These are phyloP conservation scores for Apus apus DNA, from an alignment of 2,113 vertebrate species.

Conservation along the genomic window DNA sequence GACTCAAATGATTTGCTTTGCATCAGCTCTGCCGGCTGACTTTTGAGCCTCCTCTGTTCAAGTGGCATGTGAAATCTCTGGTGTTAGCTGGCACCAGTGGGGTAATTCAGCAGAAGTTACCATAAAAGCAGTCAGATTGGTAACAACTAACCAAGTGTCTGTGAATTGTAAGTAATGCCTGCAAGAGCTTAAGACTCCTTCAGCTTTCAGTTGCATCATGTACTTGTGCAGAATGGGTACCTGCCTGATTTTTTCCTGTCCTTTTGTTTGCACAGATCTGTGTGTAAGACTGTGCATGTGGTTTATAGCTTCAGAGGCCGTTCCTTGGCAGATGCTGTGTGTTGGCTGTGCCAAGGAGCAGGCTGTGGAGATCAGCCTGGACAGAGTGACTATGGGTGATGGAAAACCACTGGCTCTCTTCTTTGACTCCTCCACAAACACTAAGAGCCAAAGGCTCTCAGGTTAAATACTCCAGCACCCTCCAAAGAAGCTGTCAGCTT, in stretches of 20 bases:
- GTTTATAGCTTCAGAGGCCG: neutral
- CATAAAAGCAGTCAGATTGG: neutral
- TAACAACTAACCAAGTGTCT: neutral
- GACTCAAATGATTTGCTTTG: slow-evolving; percentile 28
- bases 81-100: neutral
- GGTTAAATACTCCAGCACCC: too few species aligned
- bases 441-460: neutral
- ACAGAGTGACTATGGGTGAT: neutral
- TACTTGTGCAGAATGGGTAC: neutral
- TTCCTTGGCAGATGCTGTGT: neutral
- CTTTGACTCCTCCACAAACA: neutral
- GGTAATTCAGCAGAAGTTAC: slow-evolving; percentile 16
- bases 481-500: neutral
- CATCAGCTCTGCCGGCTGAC: slow-evolving; percentile 30
- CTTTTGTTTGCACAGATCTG: neutral
- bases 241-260: neutral
- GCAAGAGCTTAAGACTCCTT: neutral
- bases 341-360: neutral
- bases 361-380: neutral
- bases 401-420: rapidly evolving
- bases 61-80: slow-evolving; percentile 9
- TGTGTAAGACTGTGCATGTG: rapidly evolving
- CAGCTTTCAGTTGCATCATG: neutral
- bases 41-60: slow-evolving; percentile 6
- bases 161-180: neutral